Evolutionary conservation across 37 sponge, comb jelly and placozoan genomes (phyloP).

Genomic region (Agelas oroides): DNA sequence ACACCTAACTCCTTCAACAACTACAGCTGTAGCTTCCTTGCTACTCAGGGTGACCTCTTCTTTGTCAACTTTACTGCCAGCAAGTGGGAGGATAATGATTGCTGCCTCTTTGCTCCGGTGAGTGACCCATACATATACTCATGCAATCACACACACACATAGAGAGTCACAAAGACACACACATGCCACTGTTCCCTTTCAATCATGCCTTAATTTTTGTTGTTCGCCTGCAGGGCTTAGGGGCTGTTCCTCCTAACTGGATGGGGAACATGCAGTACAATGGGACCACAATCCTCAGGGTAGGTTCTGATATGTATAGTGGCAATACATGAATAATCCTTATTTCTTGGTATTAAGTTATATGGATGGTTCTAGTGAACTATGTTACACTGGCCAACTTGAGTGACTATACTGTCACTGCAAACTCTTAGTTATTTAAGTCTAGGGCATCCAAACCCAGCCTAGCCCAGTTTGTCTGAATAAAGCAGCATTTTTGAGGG

Average conservation of each 20-base stretch:
- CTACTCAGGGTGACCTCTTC: constrained; percentile 45
- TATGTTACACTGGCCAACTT: no score
- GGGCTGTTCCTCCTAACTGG: constrained; percentile 54
- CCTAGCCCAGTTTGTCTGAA: no score
- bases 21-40: constrained; percentile 55
- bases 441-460: no score
- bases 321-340: no score
- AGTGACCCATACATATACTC: no score
- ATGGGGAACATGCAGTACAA: constrained; percentile 52
- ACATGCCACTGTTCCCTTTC: neutral
- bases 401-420: no score
- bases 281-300: constrained; percentile 24
- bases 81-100: constrained; percentile 47
- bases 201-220: no score
- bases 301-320: constrained; percentile 7
- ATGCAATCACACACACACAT: neutral
- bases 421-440: no score
- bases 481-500: no score
- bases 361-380: no score
- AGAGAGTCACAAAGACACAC: neutral
- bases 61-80: constrained; percentile 51
- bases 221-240: constrained; percentile 30
- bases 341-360: no score
- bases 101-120: constrained; percentile 56
- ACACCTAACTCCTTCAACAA: constrained; percentile 2